Conservation (phyloP, 2,797 vertebrate species). For the Falco rusticolus region DNA sequence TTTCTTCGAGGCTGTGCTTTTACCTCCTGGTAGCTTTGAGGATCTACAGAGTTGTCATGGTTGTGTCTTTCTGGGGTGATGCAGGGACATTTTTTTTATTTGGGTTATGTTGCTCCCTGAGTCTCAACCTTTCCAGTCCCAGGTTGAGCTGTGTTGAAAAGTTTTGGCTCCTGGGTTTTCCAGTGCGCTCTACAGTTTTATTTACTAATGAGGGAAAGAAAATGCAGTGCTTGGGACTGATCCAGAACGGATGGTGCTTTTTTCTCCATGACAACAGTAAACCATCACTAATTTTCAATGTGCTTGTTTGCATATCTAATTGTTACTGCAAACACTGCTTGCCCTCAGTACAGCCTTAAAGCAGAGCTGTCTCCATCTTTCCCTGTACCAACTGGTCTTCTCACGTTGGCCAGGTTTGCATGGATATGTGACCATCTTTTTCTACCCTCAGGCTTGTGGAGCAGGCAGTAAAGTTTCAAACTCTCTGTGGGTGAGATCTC, state of each 20-base stretch:
- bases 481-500: background rate
- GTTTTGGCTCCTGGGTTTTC: background rate
- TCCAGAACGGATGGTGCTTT: background rate
- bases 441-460: background rate
- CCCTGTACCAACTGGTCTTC: background rate
- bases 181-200: background rate
- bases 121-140: background rate
- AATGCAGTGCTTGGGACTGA: background rate
- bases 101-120: background rate
- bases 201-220: background rate
- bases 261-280: constrained; percentile 29
- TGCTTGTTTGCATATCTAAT: constrained; percentile 53
- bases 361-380: background rate
- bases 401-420: background rate
- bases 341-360: background rate
- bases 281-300: constrained; percentile 13
- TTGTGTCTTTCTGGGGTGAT: background rate
- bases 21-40: background rate
- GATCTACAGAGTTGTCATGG: background rate
- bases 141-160: background rate
- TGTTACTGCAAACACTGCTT: constrained; percentile 6
- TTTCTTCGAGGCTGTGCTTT: background rate
- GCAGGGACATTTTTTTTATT: background rate
- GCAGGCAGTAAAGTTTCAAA: background rate
- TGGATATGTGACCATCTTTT: background rate